Percentiles rank a stretch among this genome's conserved stretches.
These are phyloP conservation scores for Dendrophyllia cribrosa DNA, from an alignment of 64 coral and sea anemone species.

Conservation along the genomic window DNA sequence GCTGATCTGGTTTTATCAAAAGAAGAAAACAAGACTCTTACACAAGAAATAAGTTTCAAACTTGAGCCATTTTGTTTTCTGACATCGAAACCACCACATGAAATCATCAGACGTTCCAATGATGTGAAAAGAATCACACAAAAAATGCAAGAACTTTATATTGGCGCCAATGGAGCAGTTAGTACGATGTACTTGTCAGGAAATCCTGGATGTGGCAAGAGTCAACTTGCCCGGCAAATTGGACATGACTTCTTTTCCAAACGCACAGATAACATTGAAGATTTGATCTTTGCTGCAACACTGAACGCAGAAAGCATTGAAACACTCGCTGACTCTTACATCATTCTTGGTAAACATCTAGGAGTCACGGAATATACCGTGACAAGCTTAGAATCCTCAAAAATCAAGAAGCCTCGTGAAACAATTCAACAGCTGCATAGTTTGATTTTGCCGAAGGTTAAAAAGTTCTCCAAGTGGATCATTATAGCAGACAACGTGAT, in stretches of 20 bases:
- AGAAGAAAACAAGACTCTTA: neutral
- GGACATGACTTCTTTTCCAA: neutral
- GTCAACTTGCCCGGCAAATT: neutral
- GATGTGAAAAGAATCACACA: no score
- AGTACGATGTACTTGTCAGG: no score
- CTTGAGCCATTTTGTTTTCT: neutral
- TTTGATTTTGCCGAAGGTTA: neutral
- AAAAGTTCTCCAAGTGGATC: neutral
- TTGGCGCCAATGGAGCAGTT: neutral
- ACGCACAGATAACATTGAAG: neutral
- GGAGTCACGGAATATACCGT: neutral
- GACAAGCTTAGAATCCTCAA: neutral
- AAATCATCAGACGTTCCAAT: neutral
- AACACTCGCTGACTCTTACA: conserved; percentile 5
- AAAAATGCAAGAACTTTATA: neutral
- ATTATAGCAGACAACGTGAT: conserved; percentile 22
- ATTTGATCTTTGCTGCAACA: neutral
- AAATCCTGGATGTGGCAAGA: neutral
- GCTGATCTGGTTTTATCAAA: neutral
- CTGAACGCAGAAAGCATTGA: neutral
- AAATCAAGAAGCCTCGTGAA: neutral
- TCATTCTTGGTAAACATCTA: neutral
- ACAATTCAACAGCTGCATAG: neutral
- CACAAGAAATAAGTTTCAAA: neutral
- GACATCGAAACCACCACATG: neutral